Conservation (phyloP, 2,113 vertebrate genomes). For the Eurypyga helias region DNA sequence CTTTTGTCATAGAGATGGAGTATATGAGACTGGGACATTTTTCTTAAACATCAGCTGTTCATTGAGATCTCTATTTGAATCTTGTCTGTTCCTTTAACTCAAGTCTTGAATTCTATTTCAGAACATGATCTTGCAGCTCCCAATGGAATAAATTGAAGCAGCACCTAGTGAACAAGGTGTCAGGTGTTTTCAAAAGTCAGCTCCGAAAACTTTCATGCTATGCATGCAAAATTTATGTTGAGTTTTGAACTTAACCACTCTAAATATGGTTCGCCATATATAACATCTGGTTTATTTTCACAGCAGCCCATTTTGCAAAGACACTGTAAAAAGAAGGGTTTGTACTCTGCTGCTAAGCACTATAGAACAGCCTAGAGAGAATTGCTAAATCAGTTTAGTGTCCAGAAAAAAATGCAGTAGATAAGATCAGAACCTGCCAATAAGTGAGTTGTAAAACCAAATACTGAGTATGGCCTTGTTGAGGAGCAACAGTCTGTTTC, state of each 20-base stretch:
- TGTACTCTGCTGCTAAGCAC: background rate
- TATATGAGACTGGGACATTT: background rate
- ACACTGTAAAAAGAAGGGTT: background rate
- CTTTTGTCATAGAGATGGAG: background rate
- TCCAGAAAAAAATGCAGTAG: background rate
- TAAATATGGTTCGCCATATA: background rate
- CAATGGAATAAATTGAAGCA: background rate
- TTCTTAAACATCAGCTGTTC: background rate
- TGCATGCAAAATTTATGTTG: background rate
- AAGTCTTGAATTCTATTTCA: background rate
- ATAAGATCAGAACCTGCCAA: background rate
- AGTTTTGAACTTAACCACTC: background rate
- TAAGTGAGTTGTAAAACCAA: background rate
- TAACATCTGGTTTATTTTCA: background rate
- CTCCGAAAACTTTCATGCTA: background rate
- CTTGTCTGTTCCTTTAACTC: background rate
- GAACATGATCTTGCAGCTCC: background rate
- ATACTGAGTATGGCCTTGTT: background rate
- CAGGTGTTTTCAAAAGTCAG: background rate
- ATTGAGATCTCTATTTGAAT: background rate
- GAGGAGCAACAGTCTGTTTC: background rate
- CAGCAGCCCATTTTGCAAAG: background rate
- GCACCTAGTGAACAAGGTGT: background rate
- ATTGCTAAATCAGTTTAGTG: background rate
- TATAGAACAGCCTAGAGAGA: background rate